Conservation (phyloP, 2,113 vertebrate species). For the Leptosomus discolor region DNA sequence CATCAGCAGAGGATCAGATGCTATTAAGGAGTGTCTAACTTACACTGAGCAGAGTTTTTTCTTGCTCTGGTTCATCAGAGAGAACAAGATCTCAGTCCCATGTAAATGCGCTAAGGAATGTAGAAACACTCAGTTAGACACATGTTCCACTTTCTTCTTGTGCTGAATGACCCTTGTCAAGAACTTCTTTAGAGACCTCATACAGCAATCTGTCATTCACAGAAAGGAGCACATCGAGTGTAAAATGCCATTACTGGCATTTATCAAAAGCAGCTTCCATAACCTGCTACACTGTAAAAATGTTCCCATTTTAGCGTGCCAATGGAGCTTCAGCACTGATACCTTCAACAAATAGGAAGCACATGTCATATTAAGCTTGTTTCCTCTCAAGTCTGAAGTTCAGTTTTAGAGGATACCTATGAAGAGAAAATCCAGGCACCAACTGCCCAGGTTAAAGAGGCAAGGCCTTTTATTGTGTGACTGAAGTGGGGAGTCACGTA, state of each 20-base stretch:
- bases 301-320: conserved; percentile 36
- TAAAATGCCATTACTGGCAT: conserved; percentile 27
- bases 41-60: neutral
- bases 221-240: conserved; percentile 27
- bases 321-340: conserved; percentile 6
- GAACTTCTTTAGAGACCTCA: conserved; percentile 30
- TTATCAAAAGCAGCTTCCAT: conserved; percentile 59
- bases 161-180: conserved; percentile 5
- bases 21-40: neutral
- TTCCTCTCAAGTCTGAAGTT: neutral
- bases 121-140: neutral
- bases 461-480: neutral
- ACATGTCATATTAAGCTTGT: conserved; percentile 43
- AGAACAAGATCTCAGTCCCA: neutral
- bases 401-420: neutral
- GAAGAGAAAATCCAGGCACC: neutral
- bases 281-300: conserved; percentile 53
- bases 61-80: neutral
- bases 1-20: neutral
- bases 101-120: neutral
- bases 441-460: neutral
- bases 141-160: neutral
- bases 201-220: conserved; percentile 43
- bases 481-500: neutral
- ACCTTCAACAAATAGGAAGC: conserved; percentile 51